phyloP scores from a whole-genome alignment of 2,888 invertebrate genomes.

The Ophion slaviceki region DNA sequence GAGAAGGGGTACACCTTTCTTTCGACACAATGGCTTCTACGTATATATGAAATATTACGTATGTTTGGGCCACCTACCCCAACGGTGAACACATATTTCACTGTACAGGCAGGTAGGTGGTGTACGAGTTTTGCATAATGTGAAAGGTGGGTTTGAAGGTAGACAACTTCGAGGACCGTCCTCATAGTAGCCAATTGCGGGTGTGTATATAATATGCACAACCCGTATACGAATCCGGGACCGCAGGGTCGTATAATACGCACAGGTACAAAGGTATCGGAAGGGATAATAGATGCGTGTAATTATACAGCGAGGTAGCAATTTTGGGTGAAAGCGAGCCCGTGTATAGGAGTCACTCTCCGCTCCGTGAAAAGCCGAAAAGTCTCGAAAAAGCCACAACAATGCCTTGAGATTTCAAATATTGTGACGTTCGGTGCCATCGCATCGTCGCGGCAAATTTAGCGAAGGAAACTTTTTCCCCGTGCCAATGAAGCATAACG shows the following conservation, averaged over 20 bases:
- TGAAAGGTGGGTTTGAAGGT: not conserved
- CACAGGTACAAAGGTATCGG: slow-evolving; percentile 29
- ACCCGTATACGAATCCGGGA: not conserved
- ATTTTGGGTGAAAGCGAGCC: slow-evolving; percentile 59
- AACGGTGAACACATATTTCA: not conserved
- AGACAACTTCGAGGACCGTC: not conserved
- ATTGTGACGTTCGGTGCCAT: slow-evolving; percentile 61
- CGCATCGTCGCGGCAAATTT: slow-evolving; percentile 58
- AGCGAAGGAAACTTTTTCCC: slow-evolving; percentile 18
- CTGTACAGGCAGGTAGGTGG: not conserved
- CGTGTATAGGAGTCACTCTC: not conserved
- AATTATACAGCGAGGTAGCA: slow-evolving; percentile 55
- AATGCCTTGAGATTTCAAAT: slow-evolving; percentile 61
- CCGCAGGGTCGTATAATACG: slow-evolving; percentile 9
- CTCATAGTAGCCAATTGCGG: not conserved
- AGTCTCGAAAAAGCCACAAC: slow-evolving; percentile 56
- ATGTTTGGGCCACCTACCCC: slow-evolving; percentile 4
- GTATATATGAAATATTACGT: slow-evolving; percentile 27
- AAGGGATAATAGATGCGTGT: slow-evolving; percentile 48
- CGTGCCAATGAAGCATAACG: slow-evolving; percentile 61
- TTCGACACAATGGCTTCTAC: slow-evolving; percentile 32
- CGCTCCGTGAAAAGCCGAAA: slow-evolving; percentile 25
- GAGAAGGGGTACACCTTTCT: slow-evolving; percentile 36
- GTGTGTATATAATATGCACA: not conserved
- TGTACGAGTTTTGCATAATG: not conserved